Evolutionary conservation across 2,113 vertebrate species (phyloP).

Genomic region (Calyptommatus sinebrachiatus): DNA sequence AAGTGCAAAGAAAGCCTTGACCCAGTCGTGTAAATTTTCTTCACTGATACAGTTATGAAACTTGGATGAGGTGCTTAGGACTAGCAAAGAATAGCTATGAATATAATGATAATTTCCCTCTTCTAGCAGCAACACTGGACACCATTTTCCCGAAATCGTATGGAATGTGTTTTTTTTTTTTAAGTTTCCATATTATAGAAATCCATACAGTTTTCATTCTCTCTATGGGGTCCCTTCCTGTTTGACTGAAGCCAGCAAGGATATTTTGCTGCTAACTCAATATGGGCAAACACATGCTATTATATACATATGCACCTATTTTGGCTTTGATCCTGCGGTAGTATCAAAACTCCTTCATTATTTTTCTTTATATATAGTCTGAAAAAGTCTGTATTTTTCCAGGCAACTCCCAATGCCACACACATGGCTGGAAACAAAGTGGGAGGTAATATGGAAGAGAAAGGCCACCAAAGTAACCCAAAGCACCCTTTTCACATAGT

Average conservation of each 20-base stretch:
- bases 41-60: conserved; percentile 25
- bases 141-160: neutral
- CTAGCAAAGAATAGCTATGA: conserved; percentile 11
- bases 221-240: conserved; percentile 7
- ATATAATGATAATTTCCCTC: neutral
- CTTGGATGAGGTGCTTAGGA: neutral
- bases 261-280: conserved; percentile 26
- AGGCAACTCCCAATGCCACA: conserved; percentile 74
- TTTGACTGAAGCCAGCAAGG: conserved; percentile 7
- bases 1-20: neutral
- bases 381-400: conserved; percentile 69
- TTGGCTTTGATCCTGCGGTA: conserved; percentile 29
- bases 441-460: conserved; percentile 68
- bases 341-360: conserved; percentile 53
- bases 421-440: conserved; percentile 75
- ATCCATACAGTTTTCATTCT: neutral
- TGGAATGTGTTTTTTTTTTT: fast-evolving
- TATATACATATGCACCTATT: conserved; percentile 21
- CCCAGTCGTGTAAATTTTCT: neutral
- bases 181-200: neutral
- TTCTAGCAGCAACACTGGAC: neutral
- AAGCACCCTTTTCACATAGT: conserved; percentile 63
- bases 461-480: conserved; percentile 63
- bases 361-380: conserved; percentile 59
- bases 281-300: conserved; percentile 15